These are phyloP conservation scores for Acropora yongei DNA, from an alignment of 64 coral and sea anemone species.

Conservation along the genomic window DNA sequence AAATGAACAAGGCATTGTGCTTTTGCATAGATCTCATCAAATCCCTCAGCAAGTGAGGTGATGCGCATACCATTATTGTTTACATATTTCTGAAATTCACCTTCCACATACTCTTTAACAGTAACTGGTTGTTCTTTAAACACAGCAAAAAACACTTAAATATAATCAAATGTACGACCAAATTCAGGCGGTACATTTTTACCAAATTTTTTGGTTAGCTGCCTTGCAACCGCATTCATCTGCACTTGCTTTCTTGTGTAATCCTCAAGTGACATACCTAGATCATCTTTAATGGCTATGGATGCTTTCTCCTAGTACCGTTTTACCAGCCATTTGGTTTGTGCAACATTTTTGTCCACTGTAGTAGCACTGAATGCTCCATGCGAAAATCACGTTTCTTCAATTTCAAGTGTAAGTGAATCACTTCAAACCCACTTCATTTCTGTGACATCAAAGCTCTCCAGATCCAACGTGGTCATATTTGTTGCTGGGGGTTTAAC, in stretches of 20 bases:
- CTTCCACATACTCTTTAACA: slow-evolving; percentile 59
- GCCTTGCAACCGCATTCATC: slow-evolving; percentile 56
- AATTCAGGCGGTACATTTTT: slow-evolving; percentile 32
- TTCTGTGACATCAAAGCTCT: slow-evolving; percentile 52
- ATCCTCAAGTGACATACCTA: background rate
- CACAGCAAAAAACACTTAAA: slow-evolving; percentile 27
- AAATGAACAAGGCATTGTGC: slow-evolving; percentile 57
- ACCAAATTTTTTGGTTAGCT: slow-evolving; percentile 26
- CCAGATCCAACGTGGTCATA: background rate
- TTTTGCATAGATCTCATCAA: slow-evolving; percentile 31
- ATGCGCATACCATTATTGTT: slow-evolving; percentile 62
- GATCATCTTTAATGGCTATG: background rate
- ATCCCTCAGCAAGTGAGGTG: slow-evolving; percentile 3
- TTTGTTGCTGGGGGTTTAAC: slow-evolving; percentile 10
- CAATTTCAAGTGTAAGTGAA: slow-evolving; percentile 41
- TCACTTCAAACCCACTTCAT: slow-evolving; percentile 25
- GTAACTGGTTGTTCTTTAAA: slow-evolving; percentile 56
- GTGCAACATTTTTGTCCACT: slow-evolving; percentile 8
- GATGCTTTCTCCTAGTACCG: slow-evolving; percentile 29
- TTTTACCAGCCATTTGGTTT: slow-evolving; percentile 56
- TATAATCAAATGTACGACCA: slow-evolving; percentile 49
- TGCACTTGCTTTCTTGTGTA: slow-evolving; percentile 41
- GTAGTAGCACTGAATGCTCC: slow-evolving; percentile 50
- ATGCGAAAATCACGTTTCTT: slow-evolving; percentile 46
- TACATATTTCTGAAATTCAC: slow-evolving; percentile 50